Conservation (phyloP, 2,888 invertebrate genomes). For the Troides aeacus region DNA sequence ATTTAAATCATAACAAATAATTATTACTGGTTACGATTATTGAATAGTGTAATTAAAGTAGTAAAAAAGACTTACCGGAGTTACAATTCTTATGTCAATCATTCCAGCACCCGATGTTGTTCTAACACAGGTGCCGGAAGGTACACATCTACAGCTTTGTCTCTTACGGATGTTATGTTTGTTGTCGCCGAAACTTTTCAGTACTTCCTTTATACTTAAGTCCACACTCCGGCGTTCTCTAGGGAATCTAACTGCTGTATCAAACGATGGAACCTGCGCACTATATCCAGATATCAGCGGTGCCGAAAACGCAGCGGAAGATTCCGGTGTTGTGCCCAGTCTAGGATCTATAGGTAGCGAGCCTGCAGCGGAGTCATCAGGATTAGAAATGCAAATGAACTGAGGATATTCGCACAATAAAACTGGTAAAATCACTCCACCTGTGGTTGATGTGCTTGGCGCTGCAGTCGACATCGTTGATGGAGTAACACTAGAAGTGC, state of each 20-base stretch:
- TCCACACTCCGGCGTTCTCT: constrained; percentile 54
- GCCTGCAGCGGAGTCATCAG: constrained; percentile 65
- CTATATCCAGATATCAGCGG: constrained; percentile 59
- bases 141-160: constrained; percentile 67
- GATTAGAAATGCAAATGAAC: constrained; percentile 70
- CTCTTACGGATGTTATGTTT: constrained; percentile 59
- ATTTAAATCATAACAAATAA: neutral
- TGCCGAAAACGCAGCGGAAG: constrained; percentile 53
- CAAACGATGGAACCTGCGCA: constrained; percentile 54
- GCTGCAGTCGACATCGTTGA: constrained; percentile 27
- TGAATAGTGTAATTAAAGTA: neutral
- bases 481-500: constrained; percentile 32
- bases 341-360: constrained; percentile 71
- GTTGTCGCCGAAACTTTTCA: neutral
- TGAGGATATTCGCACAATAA: constrained; percentile 68
- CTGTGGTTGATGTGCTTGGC: constrained; percentile 39
- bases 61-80: constrained; percentile 66
- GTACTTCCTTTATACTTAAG: constrained; percentile 27
- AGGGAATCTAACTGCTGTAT: constrained; percentile 65
- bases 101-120: constrained; percentile 75
- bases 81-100: constrained; percentile 82
- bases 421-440: constrained; percentile 60
- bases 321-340: constrained; percentile 64
- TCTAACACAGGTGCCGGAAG: constrained; percentile 58
- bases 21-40: neutral